These are phyloP conservation scores for Zygaena filipendulae DNA, from an alignment of 2,888 invertebrate genomes.

Conservation along the genomic window DNA sequence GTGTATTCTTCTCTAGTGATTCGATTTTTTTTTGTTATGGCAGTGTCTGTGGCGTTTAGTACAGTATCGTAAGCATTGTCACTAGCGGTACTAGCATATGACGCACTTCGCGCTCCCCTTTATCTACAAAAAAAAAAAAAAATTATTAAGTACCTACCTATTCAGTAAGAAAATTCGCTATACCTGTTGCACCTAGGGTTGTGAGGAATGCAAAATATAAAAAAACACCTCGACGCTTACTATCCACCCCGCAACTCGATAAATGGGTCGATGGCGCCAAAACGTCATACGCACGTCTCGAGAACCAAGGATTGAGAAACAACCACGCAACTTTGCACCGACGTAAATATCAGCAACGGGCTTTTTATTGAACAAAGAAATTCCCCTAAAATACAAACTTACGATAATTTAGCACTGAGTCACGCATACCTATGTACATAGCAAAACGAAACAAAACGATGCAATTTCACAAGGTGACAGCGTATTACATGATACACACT, in stretches of 20 bases:
- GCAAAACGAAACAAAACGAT: constrained; percentile 37
- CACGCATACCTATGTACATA: constrained; percentile 25
- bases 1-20: constrained; percentile 58
- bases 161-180: no score
- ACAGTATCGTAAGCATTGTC: constrained; percentile 52
- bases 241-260: no score
- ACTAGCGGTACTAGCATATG: constrained; percentile 52
- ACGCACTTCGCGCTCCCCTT: constrained; percentile 63
- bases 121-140: constrained; percentile 48
- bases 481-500: constrained; percentile 68
- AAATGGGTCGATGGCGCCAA: constrained; percentile 68
- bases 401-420: constrained; percentile 34
- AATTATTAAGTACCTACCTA: no score
- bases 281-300: constrained; percentile 48
- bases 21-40: constrained; percentile 37
- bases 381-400: constrained; percentile 16
- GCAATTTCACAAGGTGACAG: constrained; percentile 63
- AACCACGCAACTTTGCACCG: constrained; percentile 23
- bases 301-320: constrained; percentile 16
- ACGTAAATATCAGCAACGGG: no score
- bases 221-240: no score
- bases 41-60: constrained; percentile 42
- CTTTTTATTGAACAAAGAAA: constrained; percentile 17
- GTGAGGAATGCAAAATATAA: no score
- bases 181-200: no score